These are phyloP conservation scores for Mythimna pallens DNA, from an alignment of 2,888 invertebrate genomes.

Conservation along the genomic window DNA sequence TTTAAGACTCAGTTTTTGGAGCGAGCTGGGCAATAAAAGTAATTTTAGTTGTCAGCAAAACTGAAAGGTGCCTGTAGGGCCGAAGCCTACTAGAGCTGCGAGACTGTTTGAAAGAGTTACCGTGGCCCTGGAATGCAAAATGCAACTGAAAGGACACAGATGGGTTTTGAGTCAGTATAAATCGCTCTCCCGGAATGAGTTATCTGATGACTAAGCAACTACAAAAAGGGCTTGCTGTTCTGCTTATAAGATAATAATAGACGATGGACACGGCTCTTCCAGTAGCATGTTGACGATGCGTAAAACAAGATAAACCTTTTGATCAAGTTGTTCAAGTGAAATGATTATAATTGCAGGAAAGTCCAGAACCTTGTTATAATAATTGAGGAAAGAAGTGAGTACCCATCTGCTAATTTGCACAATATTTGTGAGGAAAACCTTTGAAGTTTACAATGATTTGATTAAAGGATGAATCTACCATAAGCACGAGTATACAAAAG, in stretches of 20 bases:
- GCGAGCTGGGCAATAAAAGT: not conserved
- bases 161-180: too few relatives aligned
- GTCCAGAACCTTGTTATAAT: not conserved
- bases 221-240: not conserved
- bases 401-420: not conserved
- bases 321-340: not conserved
- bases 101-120: too few relatives aligned
- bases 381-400: not conserved
- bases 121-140: too few relatives aligned
- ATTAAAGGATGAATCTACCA: not conserved
- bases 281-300: not conserved
- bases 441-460: not conserved
- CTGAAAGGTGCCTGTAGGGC: too few relatives aligned
- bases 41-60: too few relatives aligned
- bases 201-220: not conserved
- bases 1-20: conserved; percentile 27
- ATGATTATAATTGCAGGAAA: not conserved
- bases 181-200: too few relatives aligned
- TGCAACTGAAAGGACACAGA: too few relatives aligned
- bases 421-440: conserved; percentile 7
- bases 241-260: not conserved
- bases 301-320: not conserved
- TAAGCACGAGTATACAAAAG: not conserved
- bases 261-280: rapidly evolving
- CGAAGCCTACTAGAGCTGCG: too few relatives aligned